Evolutionary conservation across 2,888 invertebrate genomes (phyloP).

Genomic region (Eurytoma adleriae): DNA sequence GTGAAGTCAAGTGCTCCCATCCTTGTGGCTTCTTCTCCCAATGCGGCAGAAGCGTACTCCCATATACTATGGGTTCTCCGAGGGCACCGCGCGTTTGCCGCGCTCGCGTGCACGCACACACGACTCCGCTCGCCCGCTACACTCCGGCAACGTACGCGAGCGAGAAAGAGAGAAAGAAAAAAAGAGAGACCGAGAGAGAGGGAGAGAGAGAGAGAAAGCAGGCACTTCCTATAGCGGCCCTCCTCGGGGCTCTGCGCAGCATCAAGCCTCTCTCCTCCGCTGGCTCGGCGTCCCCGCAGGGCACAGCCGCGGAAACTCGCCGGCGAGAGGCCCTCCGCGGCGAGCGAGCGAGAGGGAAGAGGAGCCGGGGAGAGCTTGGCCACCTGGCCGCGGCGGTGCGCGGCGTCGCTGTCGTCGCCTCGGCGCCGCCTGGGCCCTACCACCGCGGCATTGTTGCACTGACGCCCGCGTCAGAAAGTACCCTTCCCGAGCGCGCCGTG

Average conservation of each 20-base stretch:
- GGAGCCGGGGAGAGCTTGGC: slow-evolving; percentile 52
- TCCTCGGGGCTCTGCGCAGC: slow-evolving; percentile 29
- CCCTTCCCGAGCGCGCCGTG: slow-evolving; percentile 58
- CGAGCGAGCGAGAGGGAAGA: neutral
- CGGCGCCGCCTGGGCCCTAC: slow-evolving; percentile 68
- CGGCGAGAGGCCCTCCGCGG: neutral
- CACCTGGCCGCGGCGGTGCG: slow-evolving; percentile 67
- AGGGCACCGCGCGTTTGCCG: neutral
- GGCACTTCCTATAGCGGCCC: slow-evolving; percentile 42
- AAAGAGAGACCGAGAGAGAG: no score
- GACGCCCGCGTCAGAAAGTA: slow-evolving; percentile 71
- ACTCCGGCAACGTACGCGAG: no score
- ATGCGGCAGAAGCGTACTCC: neutral
- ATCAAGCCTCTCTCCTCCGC: slow-evolving; percentile 50
- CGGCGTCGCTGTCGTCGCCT: slow-evolving; percentile 68
- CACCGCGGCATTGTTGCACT: slow-evolving; percentile 71
- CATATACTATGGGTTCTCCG: neutral
- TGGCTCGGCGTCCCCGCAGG: slow-evolving; percentile 1
- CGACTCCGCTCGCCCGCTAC: neutral
- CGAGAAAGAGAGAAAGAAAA: no score
- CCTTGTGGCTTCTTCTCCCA: slow-evolving; percentile 25
- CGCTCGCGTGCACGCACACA: slow-evolving; percentile 5
- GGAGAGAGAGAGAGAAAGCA: neutral
- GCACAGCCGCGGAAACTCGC: slow-evolving; percentile 3
- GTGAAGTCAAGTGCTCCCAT: slow-evolving; percentile 26